Evolutionary conservation across 2,113 vertebrate genomes (phyloP).

Genomic region (Zosterops pallidus): DNA sequence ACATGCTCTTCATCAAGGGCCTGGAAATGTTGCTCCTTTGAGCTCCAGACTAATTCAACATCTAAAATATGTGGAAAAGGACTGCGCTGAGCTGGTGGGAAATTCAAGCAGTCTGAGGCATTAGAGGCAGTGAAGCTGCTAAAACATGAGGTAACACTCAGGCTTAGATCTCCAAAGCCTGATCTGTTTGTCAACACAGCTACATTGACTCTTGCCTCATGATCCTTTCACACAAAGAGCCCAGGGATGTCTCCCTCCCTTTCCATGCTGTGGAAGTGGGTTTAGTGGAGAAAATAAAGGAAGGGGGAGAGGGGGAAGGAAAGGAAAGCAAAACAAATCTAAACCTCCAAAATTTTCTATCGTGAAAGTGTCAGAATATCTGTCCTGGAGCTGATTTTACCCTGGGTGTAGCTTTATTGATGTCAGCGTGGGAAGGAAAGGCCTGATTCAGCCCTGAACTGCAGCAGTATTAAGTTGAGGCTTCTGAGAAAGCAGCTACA

Average conservation of each 20-base stretch:
- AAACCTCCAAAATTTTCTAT: neutral
- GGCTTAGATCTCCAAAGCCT: neutral
- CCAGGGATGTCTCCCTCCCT: neutral
- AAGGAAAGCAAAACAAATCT: neutral
- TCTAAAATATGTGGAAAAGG: conserved; percentile 23
- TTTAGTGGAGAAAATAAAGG: neutral
- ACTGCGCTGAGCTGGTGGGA: neutral
- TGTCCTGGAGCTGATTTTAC: conserved; percentile 2
- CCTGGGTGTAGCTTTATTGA: neutral
- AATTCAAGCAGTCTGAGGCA: neutral
- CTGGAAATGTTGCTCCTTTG: neutral
- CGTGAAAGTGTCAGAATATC: conserved; percentile 5
- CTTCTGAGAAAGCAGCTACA: neutral
- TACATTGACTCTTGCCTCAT: neutral
- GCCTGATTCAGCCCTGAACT: neutral
- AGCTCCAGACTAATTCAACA: neutral
- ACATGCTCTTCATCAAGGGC: neutral
- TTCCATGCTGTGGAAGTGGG: neutral
- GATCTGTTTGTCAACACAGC: neutral
- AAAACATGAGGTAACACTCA: conserved; percentile 24
- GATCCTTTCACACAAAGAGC: neutral
- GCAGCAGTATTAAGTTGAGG: neutral
- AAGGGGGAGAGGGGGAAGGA: fast-evolving
- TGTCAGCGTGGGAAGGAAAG: neutral
- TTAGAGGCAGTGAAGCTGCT: neutral